Base-by-base conservation (phyloP, 53 echinoderm and acorn worm genomes). In the Hippasteria phrygiana region DNA sequence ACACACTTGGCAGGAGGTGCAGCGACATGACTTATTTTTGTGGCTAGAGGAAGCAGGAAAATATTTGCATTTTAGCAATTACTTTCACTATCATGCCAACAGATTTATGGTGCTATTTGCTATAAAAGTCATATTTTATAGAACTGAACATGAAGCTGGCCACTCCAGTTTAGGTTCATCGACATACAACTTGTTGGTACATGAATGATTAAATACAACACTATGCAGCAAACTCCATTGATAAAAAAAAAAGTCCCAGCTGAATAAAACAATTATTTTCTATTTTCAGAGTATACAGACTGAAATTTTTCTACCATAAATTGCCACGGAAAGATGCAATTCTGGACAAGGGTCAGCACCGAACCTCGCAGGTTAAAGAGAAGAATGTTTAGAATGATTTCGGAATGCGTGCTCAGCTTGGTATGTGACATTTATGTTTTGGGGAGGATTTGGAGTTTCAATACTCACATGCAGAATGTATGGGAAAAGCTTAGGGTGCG, bases 61-160 rank as follows among this genome's bases (percentile, higher is more conserved):
- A 79, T 79, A 79, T 38, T 79, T 79, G 59, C 38, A 73, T 73
- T 42, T 18, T 27, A 56, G 56, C 59, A 79, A 79, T 26, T 62
- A 79, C 79, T 55, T 79, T 55, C 54, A 79, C 79, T 43, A 43
- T 33, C 62, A 27, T 27, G 80, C 40, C 17, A 80, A 80, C 24
- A 62, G 80, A 80, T 80, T 80, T 80, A 80, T 41, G n/a, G 41
- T 9, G 11, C 45, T 62, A 59, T 80, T 80, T 41, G 62, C 80
- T 22, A 62, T 42, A 80, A 80, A 59, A 62, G 62, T 82, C 65
- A 82, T 64, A 43, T 43, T 82, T 64, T 45, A 42, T 39, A 14
- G 17, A 63, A 66, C 82, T 65, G 17, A 63, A 66, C 82, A 82
- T 43, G 82, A 82, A 43, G 43, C 43, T 22, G 22, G 37, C 54